These are phyloP conservation scores for Aurelia aurita DNA, from an alignment of 30 jellyfish, hydroid and myxozoan genomes.

Conservation along the genomic window DNA sequence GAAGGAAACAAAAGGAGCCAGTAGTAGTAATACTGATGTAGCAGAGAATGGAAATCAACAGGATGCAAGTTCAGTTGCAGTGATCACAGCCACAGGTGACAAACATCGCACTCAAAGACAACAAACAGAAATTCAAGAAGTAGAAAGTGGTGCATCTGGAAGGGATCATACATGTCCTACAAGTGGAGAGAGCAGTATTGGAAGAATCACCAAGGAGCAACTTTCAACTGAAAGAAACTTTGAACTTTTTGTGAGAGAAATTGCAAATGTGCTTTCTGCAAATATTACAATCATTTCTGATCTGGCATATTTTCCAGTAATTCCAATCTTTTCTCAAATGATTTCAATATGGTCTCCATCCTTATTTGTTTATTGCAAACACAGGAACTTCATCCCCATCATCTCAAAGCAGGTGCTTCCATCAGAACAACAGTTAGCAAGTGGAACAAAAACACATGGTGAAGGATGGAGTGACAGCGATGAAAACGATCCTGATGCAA, in stretches of 20 bases:
- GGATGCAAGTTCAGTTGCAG: too few species aligned
- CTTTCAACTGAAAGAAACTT: conserved; percentile 58
- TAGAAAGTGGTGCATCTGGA: not conserved
- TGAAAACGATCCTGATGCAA: conserved; percentile 33
- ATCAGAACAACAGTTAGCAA: not conserved
- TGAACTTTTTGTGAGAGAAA: conserved; percentile 72
- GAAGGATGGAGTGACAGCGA: conserved; percentile 8
- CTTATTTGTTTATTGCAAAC: conserved; percentile 56
- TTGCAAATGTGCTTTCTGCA: conserved; percentile 69
- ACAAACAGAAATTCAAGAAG: too few species aligned
- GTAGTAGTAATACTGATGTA: not conserved
- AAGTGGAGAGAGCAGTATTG: conserved; percentile 8
- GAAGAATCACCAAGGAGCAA: not conserved
- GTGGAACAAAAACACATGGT: not conserved
- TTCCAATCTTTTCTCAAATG: conserved; percentile 84
- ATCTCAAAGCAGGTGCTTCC: conserved; percentile 49
- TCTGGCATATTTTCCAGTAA: conserved; percentile 74
- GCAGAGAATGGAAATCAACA: not conserved
- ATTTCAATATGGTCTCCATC: conserved; percentile 73
- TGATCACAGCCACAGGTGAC: not conserved
- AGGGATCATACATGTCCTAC: not conserved
- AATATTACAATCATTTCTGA: conserved; percentile 71
- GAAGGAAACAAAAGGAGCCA: not conserved
- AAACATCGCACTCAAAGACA: not conserved
- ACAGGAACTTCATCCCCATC: conserved; percentile 72